Conservation (phyloP, 2,113 vertebrate genomes). For the Pygoscelis antarcticus region DNA sequence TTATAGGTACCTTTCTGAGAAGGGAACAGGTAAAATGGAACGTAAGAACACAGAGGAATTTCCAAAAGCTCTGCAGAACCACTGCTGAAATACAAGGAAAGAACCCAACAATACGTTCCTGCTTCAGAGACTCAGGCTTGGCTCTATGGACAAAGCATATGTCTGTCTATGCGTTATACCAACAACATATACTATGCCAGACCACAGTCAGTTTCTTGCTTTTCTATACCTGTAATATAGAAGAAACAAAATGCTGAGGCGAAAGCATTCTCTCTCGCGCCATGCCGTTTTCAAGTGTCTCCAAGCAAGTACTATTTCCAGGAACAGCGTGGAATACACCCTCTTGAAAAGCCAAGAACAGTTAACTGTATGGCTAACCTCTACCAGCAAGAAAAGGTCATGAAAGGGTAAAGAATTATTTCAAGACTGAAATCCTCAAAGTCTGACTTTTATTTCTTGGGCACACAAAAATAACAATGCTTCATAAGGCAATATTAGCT, state of each 20-base stretch:
- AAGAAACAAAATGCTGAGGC: not conserved
- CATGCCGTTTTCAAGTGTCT: not conserved
- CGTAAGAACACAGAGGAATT: not conserved
- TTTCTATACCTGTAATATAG: not conserved
- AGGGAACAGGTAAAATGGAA: not conserved
- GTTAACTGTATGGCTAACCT: rapidly evolving
- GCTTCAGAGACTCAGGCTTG: not conserved
- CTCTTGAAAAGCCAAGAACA: not conserved
- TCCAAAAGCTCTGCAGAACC: not conserved
- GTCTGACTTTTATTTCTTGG: not conserved
- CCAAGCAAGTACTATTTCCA: not conserved
- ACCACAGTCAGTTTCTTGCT: not conserved
- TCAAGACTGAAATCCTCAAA: not conserved
- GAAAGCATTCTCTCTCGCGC: not conserved
- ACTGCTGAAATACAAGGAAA: not conserved
- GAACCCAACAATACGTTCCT: not conserved
- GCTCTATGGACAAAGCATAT: not conserved
- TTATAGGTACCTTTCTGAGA: not conserved
- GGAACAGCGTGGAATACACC: not conserved
- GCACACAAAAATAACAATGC: not conserved
- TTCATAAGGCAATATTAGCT: not conserved
- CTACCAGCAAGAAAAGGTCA: not conserved
- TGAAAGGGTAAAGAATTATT: not conserved
- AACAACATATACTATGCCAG: not conserved
- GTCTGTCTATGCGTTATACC: rapidly evolving